Percentiles rank a stretch among this genome's conserved stretches.
Evolutionary conservation across 35 echinoderm and acorn worm genomes (phyloP).

Genomic region (Apostichopus californicus): DNA sequence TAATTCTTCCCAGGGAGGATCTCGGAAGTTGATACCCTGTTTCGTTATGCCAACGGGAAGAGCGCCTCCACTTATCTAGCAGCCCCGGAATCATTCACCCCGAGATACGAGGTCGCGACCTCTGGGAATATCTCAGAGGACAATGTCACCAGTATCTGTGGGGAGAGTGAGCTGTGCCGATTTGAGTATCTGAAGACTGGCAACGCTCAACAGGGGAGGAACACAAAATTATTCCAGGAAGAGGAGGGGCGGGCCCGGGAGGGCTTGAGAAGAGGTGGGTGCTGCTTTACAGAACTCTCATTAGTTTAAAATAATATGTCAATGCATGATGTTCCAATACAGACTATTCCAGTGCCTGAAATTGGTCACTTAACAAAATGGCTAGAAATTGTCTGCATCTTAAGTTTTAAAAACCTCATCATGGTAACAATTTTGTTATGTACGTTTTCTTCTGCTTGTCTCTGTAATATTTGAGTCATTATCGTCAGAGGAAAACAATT

Average conservation of each 20-base stretch:
- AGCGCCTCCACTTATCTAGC: slow-evolving; percentile 39
- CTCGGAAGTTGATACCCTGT: slow-evolving; percentile 33
- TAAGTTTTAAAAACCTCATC: no score
- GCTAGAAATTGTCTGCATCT: no score
- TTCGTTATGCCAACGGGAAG: slow-evolving; percentile 63
- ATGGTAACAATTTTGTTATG: no score
- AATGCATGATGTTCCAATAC: background rate
- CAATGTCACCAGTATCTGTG: slow-evolving; percentile 58
- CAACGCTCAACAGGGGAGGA: slow-evolving; percentile 35
- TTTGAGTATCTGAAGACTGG: slow-evolving; percentile 81
- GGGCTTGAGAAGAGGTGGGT: background rate
- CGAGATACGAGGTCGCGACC: background rate
- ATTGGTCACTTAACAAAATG: no score
- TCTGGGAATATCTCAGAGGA: slow-evolving; percentile 1
- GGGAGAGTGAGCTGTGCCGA: slow-evolving; percentile 54
- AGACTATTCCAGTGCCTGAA: slow-evolving; percentile 23
- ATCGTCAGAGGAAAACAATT: no score
- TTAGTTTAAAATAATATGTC: no score
- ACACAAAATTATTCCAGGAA: slow-evolving; percentile 56
- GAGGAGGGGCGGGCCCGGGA: slow-evolving; percentile 12
- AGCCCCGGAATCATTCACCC: background rate
- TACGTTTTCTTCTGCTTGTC: no score
- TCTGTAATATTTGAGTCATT: no score
- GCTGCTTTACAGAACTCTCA: no score
- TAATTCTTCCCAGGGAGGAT: slow-evolving; percentile 59